Evolutionary conservation across 2,113 vertebrate genomes (phyloP).

Genomic region (Gymnorhina tibicen): DNA sequence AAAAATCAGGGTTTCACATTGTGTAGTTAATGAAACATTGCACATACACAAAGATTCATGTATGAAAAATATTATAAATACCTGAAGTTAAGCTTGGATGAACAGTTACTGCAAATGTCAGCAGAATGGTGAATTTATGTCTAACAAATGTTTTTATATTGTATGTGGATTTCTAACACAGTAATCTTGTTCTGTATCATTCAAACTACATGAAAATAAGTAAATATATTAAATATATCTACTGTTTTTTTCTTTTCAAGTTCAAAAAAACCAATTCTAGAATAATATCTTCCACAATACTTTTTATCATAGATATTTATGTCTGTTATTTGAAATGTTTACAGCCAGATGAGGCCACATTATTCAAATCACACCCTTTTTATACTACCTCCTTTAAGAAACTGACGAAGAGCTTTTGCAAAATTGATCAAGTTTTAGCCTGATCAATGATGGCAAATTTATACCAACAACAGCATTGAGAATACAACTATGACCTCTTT

Average conservation of each 20-base stretch:
- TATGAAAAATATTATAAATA: constrained; percentile 54
- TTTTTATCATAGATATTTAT: constrained; percentile 59
- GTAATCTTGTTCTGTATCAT: constrained; percentile 70
- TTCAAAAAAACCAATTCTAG: constrained; percentile 34
- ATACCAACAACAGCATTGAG: not conserved
- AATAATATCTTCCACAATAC: constrained; percentile 42
- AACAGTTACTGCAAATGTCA: constrained; percentile 63
- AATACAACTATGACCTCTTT: not conserved
- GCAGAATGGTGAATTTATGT: constrained; percentile 68
- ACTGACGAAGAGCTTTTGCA: constrained; percentile 3
- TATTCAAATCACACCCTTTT: constrained; percentile 52
- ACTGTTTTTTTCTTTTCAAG: constrained; percentile 63
- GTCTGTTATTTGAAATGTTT: constrained; percentile 70
- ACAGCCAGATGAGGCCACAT: constrained; percentile 65
- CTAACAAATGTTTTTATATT: constrained; percentile 69
- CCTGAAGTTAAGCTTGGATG: constrained; percentile 62
- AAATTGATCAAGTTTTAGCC: not conserved
- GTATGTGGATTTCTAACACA: constrained; percentile 69
- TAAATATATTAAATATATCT: constrained; percentile 75
- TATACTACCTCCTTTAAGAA: constrained; percentile 71
- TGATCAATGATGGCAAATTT: not conserved
- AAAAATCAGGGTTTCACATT: constrained; percentile 70
- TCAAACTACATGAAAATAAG: constrained; percentile 68
- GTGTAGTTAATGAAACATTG: constrained; percentile 60
- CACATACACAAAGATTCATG: constrained; percentile 57